Evolutionary conservation across 2,888 invertebrate genomes (phyloP), one percentile per base, ranked within the genome.

Genomic region (Orthosia cruda): DNA sequence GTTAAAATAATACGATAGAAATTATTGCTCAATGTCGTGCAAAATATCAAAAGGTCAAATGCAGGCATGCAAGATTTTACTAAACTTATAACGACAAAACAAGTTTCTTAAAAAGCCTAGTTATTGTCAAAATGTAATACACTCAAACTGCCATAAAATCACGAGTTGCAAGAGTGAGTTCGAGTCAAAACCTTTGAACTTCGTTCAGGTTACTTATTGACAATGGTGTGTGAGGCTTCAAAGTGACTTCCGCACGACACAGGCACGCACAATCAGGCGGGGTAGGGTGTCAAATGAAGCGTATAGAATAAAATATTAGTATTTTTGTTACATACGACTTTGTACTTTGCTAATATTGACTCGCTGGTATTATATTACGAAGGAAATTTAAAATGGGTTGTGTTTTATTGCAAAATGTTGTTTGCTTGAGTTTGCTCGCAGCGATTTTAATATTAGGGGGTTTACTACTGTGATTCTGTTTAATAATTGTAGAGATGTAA

Each of bases 251-350:
- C 87, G 83, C 84, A 74, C 77, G 73, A 75, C 85, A 81, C 85
- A 85, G 86, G 88, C 90, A 91, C 90, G 92, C 91, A 91, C 91
- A 91, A 92, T 92, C 92, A 91, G 82, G 75, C 84, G 65, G 83
- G 76, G 72, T 85, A 87, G 90, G 91, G 91, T 84, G 90, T 81
- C 89, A 91, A 92, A 89, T 92, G 92, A 92, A 87, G 88, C 90
- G 91, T 80, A 89, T 85, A 86, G 77, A 87, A 90, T 90, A 89
- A 90, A 89, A 90, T 89, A 90, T 89, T 85, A 83, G 84, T 84
- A 87, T 87, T 85, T 88, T 80, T 81, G 81, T 88, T 80, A 88
- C 84, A 87, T 83, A 79, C 80, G 83, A 87, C 83, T 83, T 77
- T 73, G 68, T 82, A 84, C 85, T 80, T 70, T 16, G 80, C 84